phyloP scores from a whole-genome alignment of 2,797 vertebrate species.

The Dendrocincla fuliginosa region DNA sequence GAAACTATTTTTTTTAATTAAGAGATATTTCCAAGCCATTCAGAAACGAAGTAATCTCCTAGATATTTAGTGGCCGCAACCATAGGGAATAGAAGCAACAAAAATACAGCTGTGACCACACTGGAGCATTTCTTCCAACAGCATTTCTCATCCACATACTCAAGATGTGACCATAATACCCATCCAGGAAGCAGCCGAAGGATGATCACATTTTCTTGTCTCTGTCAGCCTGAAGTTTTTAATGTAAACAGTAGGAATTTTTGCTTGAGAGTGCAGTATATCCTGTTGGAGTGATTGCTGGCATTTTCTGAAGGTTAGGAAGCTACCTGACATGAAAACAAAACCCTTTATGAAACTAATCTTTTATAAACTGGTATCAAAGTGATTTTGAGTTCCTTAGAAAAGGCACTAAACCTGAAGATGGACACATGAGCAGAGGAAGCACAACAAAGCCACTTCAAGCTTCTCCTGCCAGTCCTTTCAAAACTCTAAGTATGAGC shows the following conservation, averaged over 20 bases:
- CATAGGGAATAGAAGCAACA: background rate
- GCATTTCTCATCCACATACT: background rate
- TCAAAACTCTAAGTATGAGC: background rate
- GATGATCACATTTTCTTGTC: background rate
- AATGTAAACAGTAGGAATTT: background rate
- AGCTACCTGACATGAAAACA: background rate
- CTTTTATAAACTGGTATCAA: background rate
- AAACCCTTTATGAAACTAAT: background rate
- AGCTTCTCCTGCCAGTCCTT: background rate
- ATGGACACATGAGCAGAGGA: background rate
- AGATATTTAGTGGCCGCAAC: background rate
- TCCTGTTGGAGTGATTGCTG: background rate
- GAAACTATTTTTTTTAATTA: background rate
- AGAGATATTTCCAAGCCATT: background rate
- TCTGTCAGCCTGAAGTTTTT: background rate
- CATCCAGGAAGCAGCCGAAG: background rate
- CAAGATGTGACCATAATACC: background rate
- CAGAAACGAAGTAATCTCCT: background rate
- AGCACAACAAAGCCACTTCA: background rate
- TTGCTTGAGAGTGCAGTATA: background rate
- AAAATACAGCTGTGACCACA: background rate
- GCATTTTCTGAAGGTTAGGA: background rate
- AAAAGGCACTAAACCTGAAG: background rate
- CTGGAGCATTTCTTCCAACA: background rate
- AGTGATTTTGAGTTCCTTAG: background rate